Percentiles rank a stretch among this genome's conserved stretches.
phyloP scores from a whole-genome alignment of 1,140 invertebrate genomes.

The Papilio glaucus region DNA sequence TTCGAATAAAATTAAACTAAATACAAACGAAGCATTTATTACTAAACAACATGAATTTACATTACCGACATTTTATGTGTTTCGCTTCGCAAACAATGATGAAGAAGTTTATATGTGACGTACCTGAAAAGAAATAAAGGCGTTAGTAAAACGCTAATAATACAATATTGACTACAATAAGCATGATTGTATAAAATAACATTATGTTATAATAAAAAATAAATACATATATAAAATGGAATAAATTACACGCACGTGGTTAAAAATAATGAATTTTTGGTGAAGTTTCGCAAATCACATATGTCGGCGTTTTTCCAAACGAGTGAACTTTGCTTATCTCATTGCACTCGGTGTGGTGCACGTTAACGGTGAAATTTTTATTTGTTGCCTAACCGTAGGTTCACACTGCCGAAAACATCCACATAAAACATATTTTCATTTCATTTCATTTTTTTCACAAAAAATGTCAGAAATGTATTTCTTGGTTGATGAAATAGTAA shows the following conservation, averaged over 20 bases:
- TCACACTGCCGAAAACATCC: too few relatives aligned
- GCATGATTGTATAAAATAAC: neutral
- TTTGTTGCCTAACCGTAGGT: slow-evolving; percentile 21
- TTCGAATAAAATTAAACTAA: too few relatives aligned
- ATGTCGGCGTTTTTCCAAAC: neutral
- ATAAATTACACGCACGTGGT: neutral
- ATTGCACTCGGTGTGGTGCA: too few relatives aligned
- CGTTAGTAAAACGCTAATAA: neutral
- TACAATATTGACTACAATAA: slow-evolving; percentile 5
- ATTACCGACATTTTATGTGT: neutral
- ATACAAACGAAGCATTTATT: neutral
- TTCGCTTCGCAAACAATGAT: neutral
- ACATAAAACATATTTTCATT: too few relatives aligned
- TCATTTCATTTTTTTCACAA: too few relatives aligned
- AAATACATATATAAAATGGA: too few relatives aligned
- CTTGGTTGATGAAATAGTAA: too few relatives aligned
- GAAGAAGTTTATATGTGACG: slow-evolving; percentile 14
- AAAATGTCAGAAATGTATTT: too few relatives aligned
- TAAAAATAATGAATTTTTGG: neutral
- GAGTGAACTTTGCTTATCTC: neutral
- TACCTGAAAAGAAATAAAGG: slow-evolving; percentile 48
- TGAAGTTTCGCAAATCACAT: neutral
- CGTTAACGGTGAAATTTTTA: slow-evolving; percentile 25
- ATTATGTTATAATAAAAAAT: too few relatives aligned
- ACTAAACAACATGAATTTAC: neutral